These are phyloP conservation scores for Cantharis lateralis DNA, from an alignment of 2,888 invertebrate species.

Conservation along the genomic window DNA sequence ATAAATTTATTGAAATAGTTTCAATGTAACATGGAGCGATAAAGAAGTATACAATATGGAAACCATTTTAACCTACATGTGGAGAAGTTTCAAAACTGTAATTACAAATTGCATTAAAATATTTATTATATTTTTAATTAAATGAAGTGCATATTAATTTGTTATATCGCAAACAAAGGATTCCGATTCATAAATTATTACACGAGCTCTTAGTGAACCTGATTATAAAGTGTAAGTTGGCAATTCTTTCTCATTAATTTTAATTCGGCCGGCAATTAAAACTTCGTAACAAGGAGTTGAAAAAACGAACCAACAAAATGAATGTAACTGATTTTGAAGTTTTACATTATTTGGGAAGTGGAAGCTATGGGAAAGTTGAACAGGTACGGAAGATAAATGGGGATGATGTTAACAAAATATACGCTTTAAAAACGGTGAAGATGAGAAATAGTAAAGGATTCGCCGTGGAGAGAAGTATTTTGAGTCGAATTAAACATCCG, in stretches of 20 bases:
- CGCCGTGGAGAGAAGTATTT: background rate
- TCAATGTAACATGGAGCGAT: no score
- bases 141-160: background rate
- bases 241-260: background rate
- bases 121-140: background rate
- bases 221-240: background rate
- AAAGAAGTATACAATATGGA: no score
- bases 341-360: slow-evolving; percentile 63
- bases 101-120: background rate
- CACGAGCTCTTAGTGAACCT: background rate
- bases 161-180: background rate
- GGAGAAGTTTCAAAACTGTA: no score
- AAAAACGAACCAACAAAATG: background rate
- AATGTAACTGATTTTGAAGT: slow-evolving; percentile 82
- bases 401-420: background rate
- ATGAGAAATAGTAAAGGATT: background rate
- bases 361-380: background rate
- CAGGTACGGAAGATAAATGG: background rate
- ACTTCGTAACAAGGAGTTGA: background rate
- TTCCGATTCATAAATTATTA: background rate
- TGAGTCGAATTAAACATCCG: background rate
- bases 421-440: background rate
- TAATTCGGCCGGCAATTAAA: background rate
- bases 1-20: no score
- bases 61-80: no score